Conservation (phyloP, 2,888 invertebrate species). For the Polymixis lichenea region DNA sequence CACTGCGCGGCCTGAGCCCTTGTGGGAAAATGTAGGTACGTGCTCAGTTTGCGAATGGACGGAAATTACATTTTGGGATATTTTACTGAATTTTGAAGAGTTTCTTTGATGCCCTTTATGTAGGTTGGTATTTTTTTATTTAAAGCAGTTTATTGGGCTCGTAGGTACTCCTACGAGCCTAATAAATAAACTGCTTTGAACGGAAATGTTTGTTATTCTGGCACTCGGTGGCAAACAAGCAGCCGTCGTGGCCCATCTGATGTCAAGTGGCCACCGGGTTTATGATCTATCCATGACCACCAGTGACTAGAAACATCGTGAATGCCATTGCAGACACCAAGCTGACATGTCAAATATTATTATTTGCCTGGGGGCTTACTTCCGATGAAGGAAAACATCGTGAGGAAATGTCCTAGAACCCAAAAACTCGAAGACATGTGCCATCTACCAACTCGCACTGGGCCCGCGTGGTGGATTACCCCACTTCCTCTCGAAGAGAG, state of each 20-base stretch:
- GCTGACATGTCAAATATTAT: background rate
- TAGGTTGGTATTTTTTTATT: background rate
- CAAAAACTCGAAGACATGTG: too few relatives aligned
- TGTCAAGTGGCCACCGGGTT: background rate
- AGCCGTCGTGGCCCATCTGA: background rate
- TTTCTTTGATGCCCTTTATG: background rate
- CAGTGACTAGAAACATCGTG: background rate
- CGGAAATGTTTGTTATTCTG: too few relatives aligned
- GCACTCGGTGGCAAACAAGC: background rate
- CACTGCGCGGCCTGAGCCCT: constrained; percentile 40
- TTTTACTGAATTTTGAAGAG: constrained; percentile 12
- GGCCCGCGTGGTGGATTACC: too few relatives aligned
- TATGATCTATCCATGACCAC: background rate
- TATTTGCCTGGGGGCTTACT: too few relatives aligned
- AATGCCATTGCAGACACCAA: background rate
- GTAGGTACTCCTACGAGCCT: too few relatives aligned
- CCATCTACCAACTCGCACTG: too few relatives aligned
- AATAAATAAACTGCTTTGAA: too few relatives aligned
- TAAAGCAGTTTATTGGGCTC: background rate
- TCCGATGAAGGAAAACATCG: too few relatives aligned
- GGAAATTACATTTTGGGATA: constrained; percentile 22
- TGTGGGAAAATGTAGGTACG: constrained; percentile 26
- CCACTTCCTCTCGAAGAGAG: too few relatives aligned
- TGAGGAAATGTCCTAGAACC: too few relatives aligned
- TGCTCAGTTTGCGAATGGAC: constrained; percentile 36